phyloP scores from a whole-genome alignment of 2,113 vertebrate genomes.

The Cebidichthys violaceus region DNA sequence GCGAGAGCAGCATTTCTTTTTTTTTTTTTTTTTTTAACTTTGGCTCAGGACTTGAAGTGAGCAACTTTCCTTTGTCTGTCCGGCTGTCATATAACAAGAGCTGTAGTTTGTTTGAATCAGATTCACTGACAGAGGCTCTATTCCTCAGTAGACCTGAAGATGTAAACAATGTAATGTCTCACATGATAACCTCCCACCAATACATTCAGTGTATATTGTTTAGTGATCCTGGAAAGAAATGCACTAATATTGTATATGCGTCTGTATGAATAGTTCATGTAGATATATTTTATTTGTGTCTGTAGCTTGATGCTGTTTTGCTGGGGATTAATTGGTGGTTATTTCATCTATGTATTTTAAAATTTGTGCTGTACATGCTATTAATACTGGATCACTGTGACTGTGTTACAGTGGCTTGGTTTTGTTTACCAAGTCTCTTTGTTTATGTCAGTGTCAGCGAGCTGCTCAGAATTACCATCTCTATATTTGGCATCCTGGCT shows the following conservation, averaged over 20 bases:
- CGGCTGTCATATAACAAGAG: slow-evolving; percentile 14
- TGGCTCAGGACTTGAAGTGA: slow-evolving; percentile 6
- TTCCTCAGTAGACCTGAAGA: slow-evolving; percentile 19
- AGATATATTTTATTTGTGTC: neutral
- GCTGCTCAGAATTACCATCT: slow-evolving; percentile 25
- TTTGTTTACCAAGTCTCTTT: slow-evolving; percentile 45
- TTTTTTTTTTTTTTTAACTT: neutral
- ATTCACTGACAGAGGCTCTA: slow-evolving; percentile 8
- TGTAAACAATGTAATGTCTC: slow-evolving; percentile 8
- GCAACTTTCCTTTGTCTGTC: slow-evolving; percentile 14
- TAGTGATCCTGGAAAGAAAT: neutral
- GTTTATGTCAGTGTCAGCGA: slow-evolving; percentile 38
- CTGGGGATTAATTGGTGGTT: neutral
- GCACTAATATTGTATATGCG: neutral
- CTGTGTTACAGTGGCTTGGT: slow-evolving; percentile 44
- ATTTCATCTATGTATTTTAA: neutral
- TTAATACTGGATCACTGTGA: slow-evolving; percentile 28
- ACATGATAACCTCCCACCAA: slow-evolving; percentile 8
- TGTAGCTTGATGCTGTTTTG: neutral
- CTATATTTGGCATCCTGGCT: neutral
- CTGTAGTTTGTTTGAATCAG: slow-evolving; percentile 18
- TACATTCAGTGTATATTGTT: neutral
- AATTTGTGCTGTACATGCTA: neutral
- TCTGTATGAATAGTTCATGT: neutral
- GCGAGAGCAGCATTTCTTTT: neutral